Conservation (phyloP, 1,140 invertebrate genomes). For the Bradynema listronoti region DNA sequence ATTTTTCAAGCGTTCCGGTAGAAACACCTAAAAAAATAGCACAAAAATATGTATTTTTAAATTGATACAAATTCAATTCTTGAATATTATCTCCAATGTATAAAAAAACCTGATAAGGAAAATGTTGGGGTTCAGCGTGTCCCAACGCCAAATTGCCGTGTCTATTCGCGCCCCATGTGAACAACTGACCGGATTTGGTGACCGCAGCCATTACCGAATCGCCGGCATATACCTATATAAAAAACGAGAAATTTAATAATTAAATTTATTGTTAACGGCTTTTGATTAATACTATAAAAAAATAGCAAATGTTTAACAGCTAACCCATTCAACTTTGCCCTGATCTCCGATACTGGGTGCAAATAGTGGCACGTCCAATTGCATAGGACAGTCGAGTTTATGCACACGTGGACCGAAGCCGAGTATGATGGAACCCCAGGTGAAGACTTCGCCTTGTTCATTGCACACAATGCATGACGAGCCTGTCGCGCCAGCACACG, state of each 20-base stretch:
- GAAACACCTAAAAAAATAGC: constrained; percentile 31
- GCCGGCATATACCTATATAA: constrained; percentile 36
- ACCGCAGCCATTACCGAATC: constrained; percentile 20
- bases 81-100: background rate
- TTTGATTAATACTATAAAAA: background rate
- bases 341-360: constrained; percentile 21
- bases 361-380: constrained; percentile 33
- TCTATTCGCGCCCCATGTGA: constrained; percentile 40
- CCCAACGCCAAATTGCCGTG: constrained; percentile 31
- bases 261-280: background rate
- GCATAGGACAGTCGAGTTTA: constrained; percentile 21
- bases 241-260: background rate
- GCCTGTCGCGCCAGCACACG: constrained; percentile 28
- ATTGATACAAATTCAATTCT: background rate
- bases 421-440: constrained; percentile 37
- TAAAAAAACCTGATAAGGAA: constrained; percentile 30
- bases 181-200: constrained; percentile 26
- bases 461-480: constrained; percentile 42
- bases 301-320: background rate
- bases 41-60: background rate
- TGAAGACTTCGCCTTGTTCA: constrained; percentile 30
- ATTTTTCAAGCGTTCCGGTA: constrained; percentile 22
- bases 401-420: constrained; percentile 33
- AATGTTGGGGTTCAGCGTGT: constrained; percentile 32
- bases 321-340: constrained; percentile 12